Evolutionary conservation across 1,140 invertebrate genomes (phyloP), one percentile per base, ranked within the genome.

Genomic region (Lordiphosa clarofinis): DNA sequence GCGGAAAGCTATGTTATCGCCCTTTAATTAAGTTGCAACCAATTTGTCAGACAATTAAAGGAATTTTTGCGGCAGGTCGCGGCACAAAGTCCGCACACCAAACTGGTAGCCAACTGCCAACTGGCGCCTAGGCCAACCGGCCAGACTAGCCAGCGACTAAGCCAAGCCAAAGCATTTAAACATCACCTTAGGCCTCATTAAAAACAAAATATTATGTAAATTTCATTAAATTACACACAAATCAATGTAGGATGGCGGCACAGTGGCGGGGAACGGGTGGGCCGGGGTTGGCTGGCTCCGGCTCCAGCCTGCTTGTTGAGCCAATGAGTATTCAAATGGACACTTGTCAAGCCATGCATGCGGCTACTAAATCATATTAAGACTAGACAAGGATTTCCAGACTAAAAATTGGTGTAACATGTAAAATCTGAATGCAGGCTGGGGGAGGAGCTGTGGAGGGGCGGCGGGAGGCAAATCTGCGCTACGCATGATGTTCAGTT

Each of bases 281-380:
- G 9, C 19, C 38, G 42, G 24, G 52, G 37, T 52, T 54, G 64
- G 65, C 12, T 1, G 52, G 10, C 13, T 24, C 42, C 49, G 60
- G 54, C 63, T 38, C 31, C 63, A 37, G 13, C 40, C 56, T 60
- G 58, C 78, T 84, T 84, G 78, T 84, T 84, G 78, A 87, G 71
- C 84, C 86, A 87, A 84, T 87, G 86, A 87, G 84, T 87, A 87
- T 87, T 87, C 86, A 87, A 87, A 87, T 87, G 86, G 84, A 87
- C 86, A 87, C 78, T 87, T 87, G 86, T 87, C 81, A 86, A 86
- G 81, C 72, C 75, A 86, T 73, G 75, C 81, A 73, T 76, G 74
- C 56, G 75, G 73, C 84, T 67, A 79, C 79, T 87, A 87, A 87
- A 87, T 87, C 86, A 87, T 87, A 87, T 87, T 87, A 87, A 84